A percentile compares a stretch with the other conserved stretches of the same genome.
phyloP scores from a whole-genome alignment of 2,113 vertebrate genomes.

The Anhinga rufa region DNA sequence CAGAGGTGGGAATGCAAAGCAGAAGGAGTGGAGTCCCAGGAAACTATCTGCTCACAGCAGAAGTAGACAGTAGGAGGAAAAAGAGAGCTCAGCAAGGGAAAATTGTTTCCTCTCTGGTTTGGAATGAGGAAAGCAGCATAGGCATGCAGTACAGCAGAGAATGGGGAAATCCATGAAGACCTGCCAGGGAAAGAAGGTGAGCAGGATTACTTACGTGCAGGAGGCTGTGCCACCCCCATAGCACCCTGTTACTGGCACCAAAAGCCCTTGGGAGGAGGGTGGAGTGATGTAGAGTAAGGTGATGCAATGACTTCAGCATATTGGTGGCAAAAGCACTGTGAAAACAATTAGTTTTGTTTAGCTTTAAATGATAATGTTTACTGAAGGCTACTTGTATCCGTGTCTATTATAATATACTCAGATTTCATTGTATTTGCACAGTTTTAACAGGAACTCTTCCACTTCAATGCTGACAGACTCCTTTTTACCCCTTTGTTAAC shows the following conservation, averaged over 20 bases:
- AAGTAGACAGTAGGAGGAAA: background rate
- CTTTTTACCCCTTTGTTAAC: background rate
- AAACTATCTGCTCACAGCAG: background rate
- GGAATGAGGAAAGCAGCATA: background rate
- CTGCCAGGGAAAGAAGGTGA: background rate
- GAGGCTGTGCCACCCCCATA: background rate
- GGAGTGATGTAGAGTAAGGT: background rate
- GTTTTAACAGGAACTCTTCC: background rate
- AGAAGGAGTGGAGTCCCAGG: background rate
- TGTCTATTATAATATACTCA: background rate
- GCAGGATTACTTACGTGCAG: background rate
- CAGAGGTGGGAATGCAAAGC: background rate
- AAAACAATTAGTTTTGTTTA: background rate
- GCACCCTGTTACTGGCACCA: background rate
- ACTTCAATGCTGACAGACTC: background rate
- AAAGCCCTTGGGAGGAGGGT: background rate
- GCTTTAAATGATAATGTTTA: background rate
- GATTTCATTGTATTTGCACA: background rate
- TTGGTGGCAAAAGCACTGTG: background rate
- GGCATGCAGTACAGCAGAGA: background rate
- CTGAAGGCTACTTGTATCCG: background rate
- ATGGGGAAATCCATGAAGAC: background rate
- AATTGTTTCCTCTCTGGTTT: background rate
- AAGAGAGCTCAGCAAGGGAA: background rate
- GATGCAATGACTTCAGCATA: background rate